Conservation (phyloP, 2,113 vertebrate species). For the Podiceps cristatus region DNA sequence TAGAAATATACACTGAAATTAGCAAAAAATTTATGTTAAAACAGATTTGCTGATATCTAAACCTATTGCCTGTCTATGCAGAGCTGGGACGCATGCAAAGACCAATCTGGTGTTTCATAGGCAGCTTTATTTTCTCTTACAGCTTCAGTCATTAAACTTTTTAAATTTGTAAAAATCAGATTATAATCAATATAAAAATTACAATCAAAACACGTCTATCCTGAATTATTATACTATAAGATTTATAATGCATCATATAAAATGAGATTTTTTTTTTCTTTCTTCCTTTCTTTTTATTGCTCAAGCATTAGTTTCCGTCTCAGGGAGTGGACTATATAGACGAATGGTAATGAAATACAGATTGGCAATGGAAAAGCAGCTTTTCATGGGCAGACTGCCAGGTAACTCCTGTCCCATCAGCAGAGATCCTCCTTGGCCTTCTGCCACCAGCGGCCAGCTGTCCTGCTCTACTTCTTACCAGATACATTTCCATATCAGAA, state of each 20-base stretch:
- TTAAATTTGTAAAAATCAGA: neutral
- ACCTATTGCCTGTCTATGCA: neutral
- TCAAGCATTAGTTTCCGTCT: conserved; percentile 32
- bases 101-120: neutral
- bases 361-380: neutral
- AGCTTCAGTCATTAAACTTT: neutral
- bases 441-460: neutral
- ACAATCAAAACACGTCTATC: neutral
- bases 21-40: neutral
- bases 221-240: conserved; percentile 36
- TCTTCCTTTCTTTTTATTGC: neutral
- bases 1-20: neutral
- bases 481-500: neutral
- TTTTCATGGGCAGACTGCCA: neutral
- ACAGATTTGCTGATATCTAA: neutral
- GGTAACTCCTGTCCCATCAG: neutral
- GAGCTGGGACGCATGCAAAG: neutral
- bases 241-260: conserved; percentile 32
- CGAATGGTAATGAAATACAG: neutral
- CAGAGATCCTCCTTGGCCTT: neutral
- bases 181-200: conserved; percentile 34
- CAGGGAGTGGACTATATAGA: neutral
- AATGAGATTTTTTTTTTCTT: neutral
- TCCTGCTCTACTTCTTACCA: neutral
- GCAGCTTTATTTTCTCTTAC: neutral